These are phyloP conservation scores for Panorpa germanica DNA, from an alignment of 2,888 invertebrate genomes.

Conservation along the genomic window DNA sequence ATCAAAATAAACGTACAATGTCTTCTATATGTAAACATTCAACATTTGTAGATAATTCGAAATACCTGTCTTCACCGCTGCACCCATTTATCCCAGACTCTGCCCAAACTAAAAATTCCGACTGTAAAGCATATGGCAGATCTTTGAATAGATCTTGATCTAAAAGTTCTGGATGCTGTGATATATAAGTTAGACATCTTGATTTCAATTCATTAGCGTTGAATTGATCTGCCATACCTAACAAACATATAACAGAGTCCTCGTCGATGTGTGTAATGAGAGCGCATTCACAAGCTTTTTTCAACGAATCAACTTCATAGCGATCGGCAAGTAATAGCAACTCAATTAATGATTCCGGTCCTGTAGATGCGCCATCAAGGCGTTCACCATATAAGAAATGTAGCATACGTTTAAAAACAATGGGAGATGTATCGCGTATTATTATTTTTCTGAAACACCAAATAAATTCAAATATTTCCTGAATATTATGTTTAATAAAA, in stretches of 20 bases:
- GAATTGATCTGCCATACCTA: constrained; percentile 46
- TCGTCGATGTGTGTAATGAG: constrained; percentile 37
- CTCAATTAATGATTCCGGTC: constrained; percentile 37
- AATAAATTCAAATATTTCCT: not conserved
- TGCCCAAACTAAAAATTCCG: no score
- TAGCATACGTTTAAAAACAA: constrained; percentile 37
- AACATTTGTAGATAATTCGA: no score
- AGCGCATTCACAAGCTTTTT: constrained; percentile 39
- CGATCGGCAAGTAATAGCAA: constrained; percentile 41
- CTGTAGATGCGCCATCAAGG: constrained; percentile 25
- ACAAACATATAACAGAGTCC: constrained; percentile 39
- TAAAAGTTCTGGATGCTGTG: constrained; percentile 19
- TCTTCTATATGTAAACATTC: no score
- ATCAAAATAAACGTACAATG: no score
- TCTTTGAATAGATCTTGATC: constrained; percentile 20
- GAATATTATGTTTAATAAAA: no score
- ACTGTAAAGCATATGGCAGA: constrained; percentile 19
- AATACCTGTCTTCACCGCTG: no score
- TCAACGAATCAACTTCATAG: constrained; percentile 39
- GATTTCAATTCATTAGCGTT: constrained; percentile 26
- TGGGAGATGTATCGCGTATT: constrained; percentile 42
- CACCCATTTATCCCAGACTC: no score
- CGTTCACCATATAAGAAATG: constrained; percentile 43
- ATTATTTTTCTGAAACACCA: constrained; percentile 33
- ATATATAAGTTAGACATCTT: constrained; percentile 20